Evolutionary conservation across 2,797 vertebrate genomes (phyloP).

Genomic region (Tarsius wallacei): DNA sequence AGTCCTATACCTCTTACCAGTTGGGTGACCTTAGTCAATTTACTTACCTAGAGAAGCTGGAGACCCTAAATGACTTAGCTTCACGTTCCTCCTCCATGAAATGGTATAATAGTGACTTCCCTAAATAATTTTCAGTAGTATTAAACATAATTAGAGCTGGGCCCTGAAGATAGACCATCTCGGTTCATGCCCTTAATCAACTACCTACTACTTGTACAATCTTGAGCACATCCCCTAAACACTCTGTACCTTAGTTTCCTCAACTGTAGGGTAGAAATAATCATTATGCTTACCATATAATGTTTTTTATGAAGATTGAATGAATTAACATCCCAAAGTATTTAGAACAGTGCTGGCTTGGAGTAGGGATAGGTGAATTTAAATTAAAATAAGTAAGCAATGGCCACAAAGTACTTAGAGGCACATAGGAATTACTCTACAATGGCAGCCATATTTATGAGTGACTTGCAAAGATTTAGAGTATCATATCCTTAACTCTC

Average conservation of each 20-base stretch:
- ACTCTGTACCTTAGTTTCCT: background rate
- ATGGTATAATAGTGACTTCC: background rate
- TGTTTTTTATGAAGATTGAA: background rate
- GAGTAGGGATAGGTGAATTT: background rate
- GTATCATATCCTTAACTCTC: constrained; percentile 49
- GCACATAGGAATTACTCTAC: background rate
- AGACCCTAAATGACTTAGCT: background rate
- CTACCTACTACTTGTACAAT: background rate
- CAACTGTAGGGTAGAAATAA: background rate
- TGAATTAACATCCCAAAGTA: background rate
- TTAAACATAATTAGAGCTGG: background rate
- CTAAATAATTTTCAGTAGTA: background rate
- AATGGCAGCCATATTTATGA: background rate
- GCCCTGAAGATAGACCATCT: background rate
- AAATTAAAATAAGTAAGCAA: background rate
- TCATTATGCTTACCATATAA: background rate
- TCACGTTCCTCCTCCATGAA: background rate
- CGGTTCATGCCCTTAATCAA: background rate
- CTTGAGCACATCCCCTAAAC: background rate
- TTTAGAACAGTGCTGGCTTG: background rate
- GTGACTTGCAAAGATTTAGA: constrained; percentile 57
- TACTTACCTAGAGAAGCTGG: background rate
- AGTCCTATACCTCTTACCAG: background rate
- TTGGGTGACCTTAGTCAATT: background rate
- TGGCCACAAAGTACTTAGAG: background rate